Conservation (phyloP, 2,113 vertebrate species). For the human region DNA sequence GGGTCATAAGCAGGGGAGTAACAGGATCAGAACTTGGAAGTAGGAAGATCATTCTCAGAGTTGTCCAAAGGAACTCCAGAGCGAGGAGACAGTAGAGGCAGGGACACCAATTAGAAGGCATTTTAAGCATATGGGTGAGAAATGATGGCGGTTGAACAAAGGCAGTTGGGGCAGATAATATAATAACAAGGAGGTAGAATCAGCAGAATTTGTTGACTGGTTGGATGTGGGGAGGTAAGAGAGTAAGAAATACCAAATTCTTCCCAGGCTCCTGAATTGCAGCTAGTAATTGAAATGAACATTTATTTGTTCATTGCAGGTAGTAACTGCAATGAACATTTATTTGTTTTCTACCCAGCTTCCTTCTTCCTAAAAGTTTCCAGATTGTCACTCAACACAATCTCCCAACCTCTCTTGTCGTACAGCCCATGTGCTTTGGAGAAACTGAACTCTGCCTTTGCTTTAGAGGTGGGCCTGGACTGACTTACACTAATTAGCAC, state of each 20-base stretch:
- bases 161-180: background rate
- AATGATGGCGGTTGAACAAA: background rate
- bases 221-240: background rate
- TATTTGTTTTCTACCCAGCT: background rate
- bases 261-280: background rate
- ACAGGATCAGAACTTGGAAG: background rate
- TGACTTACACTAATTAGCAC: background rate
- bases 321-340: background rate
- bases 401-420: background rate
- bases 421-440: background rate
- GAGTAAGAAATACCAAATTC: background rate
- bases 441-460: background rate
- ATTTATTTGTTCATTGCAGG: background rate
- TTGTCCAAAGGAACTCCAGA: background rate
- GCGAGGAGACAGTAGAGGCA: background rate
- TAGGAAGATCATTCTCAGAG: background rate
- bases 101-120: background rate
- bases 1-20: background rate
- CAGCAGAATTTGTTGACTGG: background rate
- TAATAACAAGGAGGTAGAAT: background rate
- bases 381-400: background rate
- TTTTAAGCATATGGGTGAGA: background rate
- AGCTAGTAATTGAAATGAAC: background rate
- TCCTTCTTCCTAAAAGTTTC: background rate
- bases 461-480: background rate